Evolutionary conservation across 2,113 vertebrate genomes (phyloP), one percentile per base, ranked within the genome.

Genomic region (Mugil cephalus): DNA sequence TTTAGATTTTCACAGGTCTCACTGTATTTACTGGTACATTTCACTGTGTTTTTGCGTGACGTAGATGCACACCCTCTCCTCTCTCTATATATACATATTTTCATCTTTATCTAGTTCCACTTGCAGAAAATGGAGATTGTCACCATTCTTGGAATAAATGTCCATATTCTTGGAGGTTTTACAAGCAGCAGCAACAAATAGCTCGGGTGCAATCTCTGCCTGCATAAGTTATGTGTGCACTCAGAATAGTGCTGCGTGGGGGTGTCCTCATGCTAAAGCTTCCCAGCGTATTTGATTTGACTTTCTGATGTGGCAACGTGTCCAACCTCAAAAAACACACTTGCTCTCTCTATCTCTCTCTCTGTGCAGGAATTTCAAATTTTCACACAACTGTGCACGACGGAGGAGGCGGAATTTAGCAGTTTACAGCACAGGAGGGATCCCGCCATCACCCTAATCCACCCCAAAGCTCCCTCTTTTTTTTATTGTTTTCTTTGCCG

Each of bases 381-480:
- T 11, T 19, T 50, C 9, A 21, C 3, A 19, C 19, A 21, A 19
- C n/a, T n/a, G n/a, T n/a, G n/a, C 47, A 9, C 19, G 8, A 21
- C 9, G 47, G 11, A 50, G n/a, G 47, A 10, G 47, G 19, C 21
- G 4, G 18, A 50, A 50, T 50, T 50, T 3, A 45, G 12, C 14
- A 9, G 24, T 47, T 48, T 43, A 66, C 46, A 67, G 13, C 34
- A 46, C 54, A 67, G 10, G 14, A 8, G 8, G 64, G 54, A 59
- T 42, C 43, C 21, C 15, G 19, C 15, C 42, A 38, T 54, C 70
- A 73, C 43, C 30, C 17, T 52, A 74, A 66, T 36, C 47, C 47
- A 35, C 35, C 43, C 34, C 24, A 59, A 10, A 17, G 34, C 45
- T 45, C 12, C 2, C 50, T 50, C n/a, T n/a, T n/a, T n/a, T n/a